A percentile compares a stretch with the other conserved stretches of the same genome.
Evolutionary conservation across 2,888 invertebrate genomes (phyloP).

Genomic region (Eledone cirrhosa): DNA sequence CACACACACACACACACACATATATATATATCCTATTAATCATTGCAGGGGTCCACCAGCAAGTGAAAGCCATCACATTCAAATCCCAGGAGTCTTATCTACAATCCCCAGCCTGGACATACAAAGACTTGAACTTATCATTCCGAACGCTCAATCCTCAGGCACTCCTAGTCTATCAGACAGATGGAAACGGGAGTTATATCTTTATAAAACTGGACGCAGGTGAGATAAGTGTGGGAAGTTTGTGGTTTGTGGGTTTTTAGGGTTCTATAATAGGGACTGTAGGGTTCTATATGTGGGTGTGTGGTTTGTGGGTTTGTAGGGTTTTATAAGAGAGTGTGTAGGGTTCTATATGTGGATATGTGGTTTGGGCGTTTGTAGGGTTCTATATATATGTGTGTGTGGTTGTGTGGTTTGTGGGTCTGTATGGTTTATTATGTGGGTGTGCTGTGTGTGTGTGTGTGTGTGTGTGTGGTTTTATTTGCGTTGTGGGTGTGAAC

Average conservation of each 20-base stretch:
- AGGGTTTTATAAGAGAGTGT: too few species aligned
- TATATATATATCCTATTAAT: too few species aligned
- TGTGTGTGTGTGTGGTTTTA: too few species aligned
- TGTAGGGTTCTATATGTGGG: too few species aligned
- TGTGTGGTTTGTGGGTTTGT: not conserved
- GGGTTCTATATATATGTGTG: too few species aligned
- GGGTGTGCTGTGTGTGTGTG: too few species aligned
- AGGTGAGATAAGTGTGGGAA: slow-evolving; percentile 38
- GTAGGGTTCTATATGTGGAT: too few species aligned
- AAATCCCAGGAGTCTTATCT: slow-evolving; percentile 91
- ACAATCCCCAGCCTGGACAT: slow-evolving; percentile 91
- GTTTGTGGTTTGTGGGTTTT: not conserved
- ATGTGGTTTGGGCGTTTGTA: not conserved
- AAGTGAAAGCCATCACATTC: slow-evolving; percentile 91
- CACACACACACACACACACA: too few species aligned
- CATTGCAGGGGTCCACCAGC: slow-evolving; percentile 76
- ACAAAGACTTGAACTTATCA: slow-evolving; percentile 90
- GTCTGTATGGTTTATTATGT: too few species aligned
- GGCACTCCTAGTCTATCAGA: slow-evolving; percentile 89
- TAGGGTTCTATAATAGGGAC: too few species aligned
- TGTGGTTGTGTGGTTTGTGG: too few species aligned
- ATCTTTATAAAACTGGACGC: slow-evolving; percentile 47
- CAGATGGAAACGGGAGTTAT: slow-evolving; percentile 73
- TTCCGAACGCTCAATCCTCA: slow-evolving; percentile 90
- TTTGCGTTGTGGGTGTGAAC: too few species aligned